Base-by-base conservation (phyloP, 2,888 invertebrate species). In the Piscicola geometra region DNA sequence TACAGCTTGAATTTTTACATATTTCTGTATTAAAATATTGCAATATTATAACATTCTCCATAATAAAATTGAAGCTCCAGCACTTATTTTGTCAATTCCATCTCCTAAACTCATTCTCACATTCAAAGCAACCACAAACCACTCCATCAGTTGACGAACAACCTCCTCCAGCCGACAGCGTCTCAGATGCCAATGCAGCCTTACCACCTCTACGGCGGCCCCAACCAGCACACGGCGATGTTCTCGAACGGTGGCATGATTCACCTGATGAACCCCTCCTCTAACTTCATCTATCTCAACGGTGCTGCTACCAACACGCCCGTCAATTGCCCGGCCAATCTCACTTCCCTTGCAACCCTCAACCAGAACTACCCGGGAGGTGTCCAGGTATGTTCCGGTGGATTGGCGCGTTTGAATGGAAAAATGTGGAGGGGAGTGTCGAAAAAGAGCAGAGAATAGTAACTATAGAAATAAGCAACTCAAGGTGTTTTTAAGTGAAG, bases 221-320 rank as follows among this genome's bases (percentile, higher is more conserved):
- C n/a, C n/a, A 9, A 9, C 3, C 60, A 56, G 25, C 21, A 9
- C n/a, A 56, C 60, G 3, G 60, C 60, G 3, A 18, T 56, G 60
- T n/a, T 25, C n/a, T 21, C 60, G 3, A 56, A 56, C 60, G 25
- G n/a, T 9, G 60, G 60, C n/a, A 9, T 56, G 3, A 56, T 56
- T 25, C 60, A 56, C 3, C 60, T 56, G 60, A n/a, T 56, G n/a
- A 56, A 56, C 25, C 60, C 60, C 3, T 21, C 60, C 3, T 3
- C 60, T 5, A 56, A 25, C 25, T 56, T 15, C 60, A 56, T 56
- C 60, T 56, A 56, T 21, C 60, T 56, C 60, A 56, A 56, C 60
- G 60, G 60, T n/a, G 25, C 60, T 18, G n/a, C 21, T 25, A 18
- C 9, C 21, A 15, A 5, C 60, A 56, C 60, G 5, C n/a, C 25